These are phyloP conservation scores for Odontocolon sp. DNA, from an alignment of 2,888 invertebrate species.

Conservation along the genomic window DNA sequence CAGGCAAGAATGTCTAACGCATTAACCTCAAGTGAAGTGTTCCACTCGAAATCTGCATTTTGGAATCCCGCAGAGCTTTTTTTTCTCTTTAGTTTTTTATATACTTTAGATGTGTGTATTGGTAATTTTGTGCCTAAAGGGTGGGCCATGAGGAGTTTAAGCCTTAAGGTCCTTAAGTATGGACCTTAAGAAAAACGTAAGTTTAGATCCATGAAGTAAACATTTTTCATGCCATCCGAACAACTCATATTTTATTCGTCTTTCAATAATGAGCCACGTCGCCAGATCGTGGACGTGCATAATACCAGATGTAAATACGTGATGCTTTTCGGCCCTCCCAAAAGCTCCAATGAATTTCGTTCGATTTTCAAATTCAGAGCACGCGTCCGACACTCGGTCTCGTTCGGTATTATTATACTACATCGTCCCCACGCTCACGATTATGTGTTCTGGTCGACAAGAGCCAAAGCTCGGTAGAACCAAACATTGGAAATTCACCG, in stretches of 20 bases:
- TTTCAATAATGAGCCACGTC: neutral
- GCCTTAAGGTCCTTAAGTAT: too few relatives aligned
- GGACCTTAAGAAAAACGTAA: neutral
- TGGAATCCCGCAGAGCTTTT: too few relatives aligned
- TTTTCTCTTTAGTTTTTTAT: too few relatives aligned
- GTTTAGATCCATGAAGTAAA: neutral
- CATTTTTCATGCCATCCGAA: too few relatives aligned
- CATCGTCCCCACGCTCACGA: conserved; percentile 2
- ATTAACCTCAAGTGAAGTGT: too few relatives aligned
- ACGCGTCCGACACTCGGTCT: conserved; percentile 11
- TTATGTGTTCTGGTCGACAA: conserved; percentile 29
- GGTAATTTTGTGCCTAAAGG: too few relatives aligned
- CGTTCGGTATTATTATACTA: conserved; percentile 41
- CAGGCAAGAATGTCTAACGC: too few relatives aligned
- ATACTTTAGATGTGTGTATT: too few relatives aligned
- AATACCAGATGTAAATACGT: conserved; percentile 5
- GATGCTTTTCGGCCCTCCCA: neutral
- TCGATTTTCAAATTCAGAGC: conserved; percentile 11
- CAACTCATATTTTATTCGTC: neutral
- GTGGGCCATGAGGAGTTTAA: too few relatives aligned
- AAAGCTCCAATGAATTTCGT: conserved; percentile 20
- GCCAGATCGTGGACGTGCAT: neutral
- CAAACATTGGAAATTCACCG: conserved; percentile 74
- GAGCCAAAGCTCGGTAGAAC: conserved; percentile 67
- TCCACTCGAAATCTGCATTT: too few relatives aligned